A percentile compares a stretch with the other conserved stretches of the same genome.
phyloP scores from a whole-genome alignment of 2,888 invertebrate species.

The Dermolepida albohirtum region DNA sequence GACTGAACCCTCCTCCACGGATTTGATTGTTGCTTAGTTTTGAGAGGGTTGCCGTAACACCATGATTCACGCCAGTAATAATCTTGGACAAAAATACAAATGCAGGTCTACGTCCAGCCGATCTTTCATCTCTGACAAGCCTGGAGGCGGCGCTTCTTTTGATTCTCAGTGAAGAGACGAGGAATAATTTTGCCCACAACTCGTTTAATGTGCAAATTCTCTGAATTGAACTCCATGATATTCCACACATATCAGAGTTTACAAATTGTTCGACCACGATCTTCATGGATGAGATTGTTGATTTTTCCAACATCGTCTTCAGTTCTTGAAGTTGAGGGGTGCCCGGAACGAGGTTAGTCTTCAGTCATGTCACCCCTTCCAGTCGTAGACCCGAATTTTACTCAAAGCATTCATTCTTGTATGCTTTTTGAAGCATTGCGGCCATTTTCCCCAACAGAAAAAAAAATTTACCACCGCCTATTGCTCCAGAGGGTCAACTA shows the following conservation, averaged over 20 bases:
- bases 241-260: neutral
- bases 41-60: too few relatives aligned
- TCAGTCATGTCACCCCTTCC: neutral
- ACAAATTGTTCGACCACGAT: constrained; percentile 14
- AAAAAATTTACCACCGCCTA: too few relatives aligned
- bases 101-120: too few relatives aligned
- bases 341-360: too few relatives aligned
- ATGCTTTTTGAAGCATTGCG: constrained; percentile 7
- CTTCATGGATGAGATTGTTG: constrained; percentile 14
- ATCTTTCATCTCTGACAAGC: neutral
- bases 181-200: constrained; percentile 34
- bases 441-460: constrained; percentile 37
- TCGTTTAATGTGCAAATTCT: constrained; percentile 41
- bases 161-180: constrained; percentile 39
- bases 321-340: too few relatives aligned
- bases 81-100: too few relatives aligned
- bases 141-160: constrained; percentile 22
- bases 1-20: constrained; percentile 45
- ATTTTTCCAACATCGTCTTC: constrained; percentile 46
- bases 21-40: constrained; percentile 48
- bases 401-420: neutral
- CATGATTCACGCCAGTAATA: neutral
- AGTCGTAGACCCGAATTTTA: constrained; percentile 25
- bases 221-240: too few relatives aligned
- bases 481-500: too few relatives aligned